These are phyloP conservation scores for Sturnira hondurensis DNA, from an alignment of 2,113 vertebrate species.

Conservation along the genomic window DNA sequence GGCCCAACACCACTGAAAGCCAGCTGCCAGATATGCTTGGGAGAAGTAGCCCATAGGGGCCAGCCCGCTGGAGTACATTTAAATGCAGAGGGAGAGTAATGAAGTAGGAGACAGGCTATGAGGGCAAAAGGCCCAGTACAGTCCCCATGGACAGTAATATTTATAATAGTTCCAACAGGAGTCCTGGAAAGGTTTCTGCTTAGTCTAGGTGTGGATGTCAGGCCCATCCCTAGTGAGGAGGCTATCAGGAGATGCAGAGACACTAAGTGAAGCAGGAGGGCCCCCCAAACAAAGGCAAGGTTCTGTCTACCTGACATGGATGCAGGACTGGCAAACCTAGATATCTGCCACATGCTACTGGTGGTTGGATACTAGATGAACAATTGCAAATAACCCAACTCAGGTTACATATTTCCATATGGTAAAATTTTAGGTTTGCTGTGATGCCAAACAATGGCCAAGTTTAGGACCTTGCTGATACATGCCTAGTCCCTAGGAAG, in stretches of 20 bases:
- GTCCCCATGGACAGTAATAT: rapidly evolving
- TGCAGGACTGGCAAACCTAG: not conserved
- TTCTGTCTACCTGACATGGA: not conserved
- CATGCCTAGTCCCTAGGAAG: not conserved
- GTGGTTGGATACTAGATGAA: not conserved
- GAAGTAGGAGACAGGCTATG: not conserved
- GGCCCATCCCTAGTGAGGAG: too few relatives aligned
- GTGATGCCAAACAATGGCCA: not conserved
- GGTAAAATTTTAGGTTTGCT: not conserved
- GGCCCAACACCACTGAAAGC: too few relatives aligned
- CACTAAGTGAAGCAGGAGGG: not conserved
- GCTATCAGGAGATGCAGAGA: not conserved
- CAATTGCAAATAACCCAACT: too few relatives aligned
- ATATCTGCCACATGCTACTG: too few relatives aligned
- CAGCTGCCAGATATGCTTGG: not conserved
- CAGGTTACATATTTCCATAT: not conserved
- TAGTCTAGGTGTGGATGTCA: not conserved
- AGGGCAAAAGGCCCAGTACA: too few relatives aligned
- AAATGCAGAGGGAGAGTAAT: not conserved
- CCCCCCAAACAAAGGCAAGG: not conserved
- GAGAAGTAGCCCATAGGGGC: not conserved
- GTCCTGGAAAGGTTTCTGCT: not conserved
- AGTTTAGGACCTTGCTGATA: not conserved
- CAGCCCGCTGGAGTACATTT: not conserved
- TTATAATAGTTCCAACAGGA: not conserved